phyloP scores from a whole-genome alignment of 2,888 invertebrate species.

The Nemotelus nigrinus region DNA sequence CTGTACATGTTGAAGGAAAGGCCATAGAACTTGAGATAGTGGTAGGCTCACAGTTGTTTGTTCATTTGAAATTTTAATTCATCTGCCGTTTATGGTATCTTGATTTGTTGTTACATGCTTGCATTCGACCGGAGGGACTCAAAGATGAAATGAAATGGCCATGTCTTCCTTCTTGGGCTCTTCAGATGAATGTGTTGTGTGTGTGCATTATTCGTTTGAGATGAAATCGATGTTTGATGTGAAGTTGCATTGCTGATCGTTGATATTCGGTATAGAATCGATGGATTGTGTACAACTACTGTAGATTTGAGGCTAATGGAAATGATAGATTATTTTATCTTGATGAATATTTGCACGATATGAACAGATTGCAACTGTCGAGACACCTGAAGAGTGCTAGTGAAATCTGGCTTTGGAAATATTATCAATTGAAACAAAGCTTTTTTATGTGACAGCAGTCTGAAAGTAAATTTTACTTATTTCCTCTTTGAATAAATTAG shows the following conservation, averaged over 20 bases:
- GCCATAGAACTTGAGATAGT: background rate
- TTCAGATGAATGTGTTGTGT: no score
- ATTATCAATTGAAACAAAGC: no score
- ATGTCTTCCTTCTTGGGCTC: no score
- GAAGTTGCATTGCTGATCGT: background rate
- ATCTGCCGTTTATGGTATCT: constrained; percentile 37
- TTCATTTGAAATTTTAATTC: constrained; percentile 43
- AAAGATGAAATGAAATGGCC: no score
- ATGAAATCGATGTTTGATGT: no score
- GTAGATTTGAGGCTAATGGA: constrained; percentile 5
- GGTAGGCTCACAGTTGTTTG: background rate
- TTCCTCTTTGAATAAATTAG: no score
- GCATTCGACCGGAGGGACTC: background rate
- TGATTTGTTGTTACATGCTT: constrained; percentile 35
- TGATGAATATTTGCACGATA: constrained; percentile 1
- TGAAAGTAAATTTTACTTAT: no score
- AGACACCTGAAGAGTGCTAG: no score
- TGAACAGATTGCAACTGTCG: background rate
- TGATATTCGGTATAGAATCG: constrained; percentile 3
- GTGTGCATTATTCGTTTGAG: no score
- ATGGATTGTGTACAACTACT: background rate
- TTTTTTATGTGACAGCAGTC: no score
- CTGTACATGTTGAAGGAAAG: background rate
- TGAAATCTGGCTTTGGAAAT: no score
- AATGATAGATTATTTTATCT: background rate